A percentile compares a stretch with the other conserved stretches of the same genome.
Evolutionary conservation across 2,113 vertebrate species (phyloP).

Genomic region (Cyanoramphus novaezelandiae): DNA sequence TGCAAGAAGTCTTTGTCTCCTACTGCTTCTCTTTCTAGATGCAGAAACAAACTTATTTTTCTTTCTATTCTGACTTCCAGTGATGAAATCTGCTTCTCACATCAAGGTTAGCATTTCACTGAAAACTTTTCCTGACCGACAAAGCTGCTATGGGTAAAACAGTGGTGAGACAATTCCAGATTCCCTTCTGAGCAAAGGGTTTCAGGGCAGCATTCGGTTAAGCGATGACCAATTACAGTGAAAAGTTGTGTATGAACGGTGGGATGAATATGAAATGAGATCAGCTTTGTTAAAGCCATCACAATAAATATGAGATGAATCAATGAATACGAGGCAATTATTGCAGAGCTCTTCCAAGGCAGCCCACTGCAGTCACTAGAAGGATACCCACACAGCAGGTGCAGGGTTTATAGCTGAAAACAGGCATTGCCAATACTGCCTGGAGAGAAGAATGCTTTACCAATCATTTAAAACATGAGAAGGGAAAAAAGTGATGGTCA

Average conservation of each 20-base stretch:
- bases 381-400: not conserved
- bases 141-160: slow-evolving; percentile 10
- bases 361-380: not conserved
- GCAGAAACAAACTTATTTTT: not conserved
- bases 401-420: not conserved
- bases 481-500: not conserved
- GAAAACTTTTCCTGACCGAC: not conserved
- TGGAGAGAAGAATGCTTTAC: not conserved
- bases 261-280: not conserved
- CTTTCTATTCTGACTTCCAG: not conserved
- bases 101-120: not conserved
- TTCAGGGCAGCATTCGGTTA: slow-evolving; percentile 10
- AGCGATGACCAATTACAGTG: not conserved
- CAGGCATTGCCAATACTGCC: not conserved
- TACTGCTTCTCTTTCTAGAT: not conserved
- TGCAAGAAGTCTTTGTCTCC: not conserved
- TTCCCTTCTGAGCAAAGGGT: not conserved
- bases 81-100: not conserved
- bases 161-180: not conserved
- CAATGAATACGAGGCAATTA: not conserved
- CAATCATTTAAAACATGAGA: not conserved
- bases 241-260: not conserved
- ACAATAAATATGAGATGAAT: not conserved
- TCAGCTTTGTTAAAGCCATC: not conserved
- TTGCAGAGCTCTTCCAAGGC: not conserved